A percentile compares a stretch with the other conserved stretches of the same genome.
Conservation (phyloP, 1,140 invertebrate species). For the Frieseomelitta varia region DNA sequence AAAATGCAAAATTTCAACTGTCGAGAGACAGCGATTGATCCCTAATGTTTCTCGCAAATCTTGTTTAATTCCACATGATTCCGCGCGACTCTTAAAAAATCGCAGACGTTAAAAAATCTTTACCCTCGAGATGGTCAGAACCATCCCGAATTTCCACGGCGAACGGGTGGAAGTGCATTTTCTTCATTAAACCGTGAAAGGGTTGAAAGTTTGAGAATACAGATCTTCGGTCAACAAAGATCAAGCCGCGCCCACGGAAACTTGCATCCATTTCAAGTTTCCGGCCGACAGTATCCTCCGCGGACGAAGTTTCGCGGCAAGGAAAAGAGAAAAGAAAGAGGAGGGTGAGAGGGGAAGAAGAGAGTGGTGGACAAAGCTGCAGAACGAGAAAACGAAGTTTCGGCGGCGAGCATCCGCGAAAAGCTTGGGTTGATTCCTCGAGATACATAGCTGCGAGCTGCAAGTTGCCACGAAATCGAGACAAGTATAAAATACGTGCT, state of each 20-base stretch:
- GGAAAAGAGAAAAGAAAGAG: too few relatives aligned
- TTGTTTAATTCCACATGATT: too few relatives aligned
- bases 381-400: neutral
- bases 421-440: neutral
- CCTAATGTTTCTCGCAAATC: too few relatives aligned
- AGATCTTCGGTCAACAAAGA: neutral
- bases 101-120: too few relatives aligned
- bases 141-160: too few relatives aligned
- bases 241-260: too few relatives aligned
- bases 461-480: neutral
- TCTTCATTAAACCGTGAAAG: neutral
- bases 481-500: neutral
- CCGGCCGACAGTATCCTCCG: neutral
- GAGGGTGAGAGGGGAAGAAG: too few relatives aligned
- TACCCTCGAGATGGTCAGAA: too few relatives aligned
- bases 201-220: neutral
- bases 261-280: constrained; percentile 15
- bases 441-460: neutral
- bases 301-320: neutral
- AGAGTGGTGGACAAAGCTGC: neutral
- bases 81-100: too few relatives aligned
- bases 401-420: neutral
- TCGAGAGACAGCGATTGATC: too few relatives aligned
- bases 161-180: too few relatives aligned
- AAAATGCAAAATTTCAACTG: too few relatives aligned